Conservation (phyloP, 2,113 vertebrate species). For the Carettochelys insculpta region DNA sequence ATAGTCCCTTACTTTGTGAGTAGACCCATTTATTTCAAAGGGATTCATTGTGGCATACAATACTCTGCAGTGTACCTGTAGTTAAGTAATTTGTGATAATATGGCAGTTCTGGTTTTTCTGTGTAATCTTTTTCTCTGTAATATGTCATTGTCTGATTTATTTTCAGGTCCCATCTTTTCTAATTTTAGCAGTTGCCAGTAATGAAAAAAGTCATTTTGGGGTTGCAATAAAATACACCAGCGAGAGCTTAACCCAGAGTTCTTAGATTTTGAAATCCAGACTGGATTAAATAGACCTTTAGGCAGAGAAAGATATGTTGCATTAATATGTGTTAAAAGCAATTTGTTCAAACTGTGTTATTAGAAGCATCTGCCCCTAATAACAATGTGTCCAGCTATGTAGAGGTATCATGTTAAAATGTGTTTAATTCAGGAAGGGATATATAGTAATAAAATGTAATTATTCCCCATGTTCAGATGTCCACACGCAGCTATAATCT, state of each 20-base stretch:
- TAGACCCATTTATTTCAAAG: background rate
- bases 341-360: background rate
- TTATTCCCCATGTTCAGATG: background rate
- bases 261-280: background rate
- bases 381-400: background rate
- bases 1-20: rapidly evolving
- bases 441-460: background rate
- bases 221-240: background rate
- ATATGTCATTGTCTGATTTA: background rate
- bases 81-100: background rate
- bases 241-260: background rate
- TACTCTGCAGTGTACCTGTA: background rate
- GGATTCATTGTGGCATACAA: background rate
- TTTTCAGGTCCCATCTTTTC: background rate
- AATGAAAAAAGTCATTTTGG: background rate
- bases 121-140: background rate
- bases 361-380: background rate
- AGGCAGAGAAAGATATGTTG: background rate
- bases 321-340: background rate
- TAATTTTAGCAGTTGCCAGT: rapidly evolving
- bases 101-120: background rate
- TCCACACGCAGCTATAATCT: background rate
- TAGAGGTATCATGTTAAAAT: background rate
- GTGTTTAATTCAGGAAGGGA: background rate
- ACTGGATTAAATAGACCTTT: background rate